A percentile compares a stretch with the other conserved stretches of the same genome.
These are phyloP conservation scores for Ptiloglossa arizonensis DNA, from an alignment of 1,140 invertebrate species.

Conservation along the genomic window DNA sequence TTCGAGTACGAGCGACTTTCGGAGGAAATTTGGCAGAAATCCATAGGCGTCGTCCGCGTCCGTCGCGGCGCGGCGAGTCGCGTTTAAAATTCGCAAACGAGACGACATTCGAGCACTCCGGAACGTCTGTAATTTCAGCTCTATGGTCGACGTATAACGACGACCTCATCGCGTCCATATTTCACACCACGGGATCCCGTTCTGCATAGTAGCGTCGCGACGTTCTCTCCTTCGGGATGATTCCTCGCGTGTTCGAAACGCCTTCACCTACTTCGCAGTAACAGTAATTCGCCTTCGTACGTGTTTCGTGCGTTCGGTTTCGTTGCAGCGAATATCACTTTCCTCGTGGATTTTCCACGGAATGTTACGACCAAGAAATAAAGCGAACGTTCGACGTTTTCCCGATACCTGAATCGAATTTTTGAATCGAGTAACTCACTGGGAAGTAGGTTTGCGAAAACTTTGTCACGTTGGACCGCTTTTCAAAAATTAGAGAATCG, in stretches of 20 bases:
- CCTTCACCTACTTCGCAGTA: slow-evolving; percentile 37
- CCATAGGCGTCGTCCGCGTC: background rate
- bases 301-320: background rate
- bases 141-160: slow-evolving; percentile 20
- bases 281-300: background rate
- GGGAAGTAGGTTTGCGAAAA: no score
- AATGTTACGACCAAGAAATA: background rate
- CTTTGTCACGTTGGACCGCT: no score
- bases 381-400: no score
- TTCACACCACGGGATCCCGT: slow-evolving; percentile 42
- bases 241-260: slow-evolving; percentile 10
- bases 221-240: slow-evolving; percentile 15
- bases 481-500: no score
- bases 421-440: no score
- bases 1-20: background rate
- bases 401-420: no score
- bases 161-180: slow-evolving; percentile 37
- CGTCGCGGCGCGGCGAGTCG: background rate
- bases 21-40: background rate
- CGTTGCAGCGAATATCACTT: background rate
- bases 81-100: slow-evolving; percentile 12
- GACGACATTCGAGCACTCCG: slow-evolving; percentile 22
- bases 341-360: background rate
- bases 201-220: slow-evolving; percentile 33
- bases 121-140: slow-evolving; percentile 36